phyloP scores from a whole-genome alignment of 2,888 invertebrate genomes.

The Drosophila peninsularis region DNA sequence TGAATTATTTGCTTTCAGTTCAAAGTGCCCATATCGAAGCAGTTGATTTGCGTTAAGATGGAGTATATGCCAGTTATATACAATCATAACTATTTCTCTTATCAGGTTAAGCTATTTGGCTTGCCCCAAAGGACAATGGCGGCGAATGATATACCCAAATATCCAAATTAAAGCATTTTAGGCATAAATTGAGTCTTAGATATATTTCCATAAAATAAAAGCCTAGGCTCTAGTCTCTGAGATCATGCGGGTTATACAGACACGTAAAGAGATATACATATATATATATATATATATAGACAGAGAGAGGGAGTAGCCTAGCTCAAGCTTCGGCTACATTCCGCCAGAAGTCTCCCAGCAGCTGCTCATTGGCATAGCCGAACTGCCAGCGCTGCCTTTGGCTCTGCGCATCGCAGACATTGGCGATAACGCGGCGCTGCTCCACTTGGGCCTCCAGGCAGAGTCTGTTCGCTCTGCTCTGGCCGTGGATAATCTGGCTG shows the following conservation, averaged over 20 bases:
- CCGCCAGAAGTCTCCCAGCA: slow-evolving; percentile 65
- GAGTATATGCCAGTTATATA: slow-evolving; percentile 27
- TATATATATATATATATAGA: too few species aligned
- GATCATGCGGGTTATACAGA: background rate
- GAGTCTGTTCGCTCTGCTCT: slow-evolving; percentile 84
- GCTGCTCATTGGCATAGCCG: slow-evolving; percentile 73
- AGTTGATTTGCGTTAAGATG: slow-evolving; percentile 31
- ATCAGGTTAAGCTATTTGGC: slow-evolving; percentile 50
- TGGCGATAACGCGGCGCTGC: slow-evolving; percentile 86
- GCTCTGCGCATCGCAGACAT: slow-evolving; percentile 86
- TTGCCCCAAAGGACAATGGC: background rate
- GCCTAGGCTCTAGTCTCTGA: background rate
- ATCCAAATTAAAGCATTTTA: background rate
- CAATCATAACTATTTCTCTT: slow-evolving; percentile 41
- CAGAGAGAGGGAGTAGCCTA: background rate
- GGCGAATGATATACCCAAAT: background rate
- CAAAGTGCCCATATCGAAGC: slow-evolving; percentile 36
- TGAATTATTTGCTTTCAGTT: slow-evolving; percentile 27
- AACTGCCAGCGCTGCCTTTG: slow-evolving; percentile 79
- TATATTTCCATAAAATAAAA: background rate
- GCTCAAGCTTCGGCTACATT: too few species aligned
- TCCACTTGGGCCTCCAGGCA: slow-evolving; percentile 90
- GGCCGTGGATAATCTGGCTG: slow-evolving; percentile 70
- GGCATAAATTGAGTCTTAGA: background rate
- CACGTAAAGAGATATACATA: background rate